These are phyloP conservation scores for Hemitrygon akajei DNA, from an alignment of 2,797 vertebrate species.

Conservation along the genomic window DNA sequence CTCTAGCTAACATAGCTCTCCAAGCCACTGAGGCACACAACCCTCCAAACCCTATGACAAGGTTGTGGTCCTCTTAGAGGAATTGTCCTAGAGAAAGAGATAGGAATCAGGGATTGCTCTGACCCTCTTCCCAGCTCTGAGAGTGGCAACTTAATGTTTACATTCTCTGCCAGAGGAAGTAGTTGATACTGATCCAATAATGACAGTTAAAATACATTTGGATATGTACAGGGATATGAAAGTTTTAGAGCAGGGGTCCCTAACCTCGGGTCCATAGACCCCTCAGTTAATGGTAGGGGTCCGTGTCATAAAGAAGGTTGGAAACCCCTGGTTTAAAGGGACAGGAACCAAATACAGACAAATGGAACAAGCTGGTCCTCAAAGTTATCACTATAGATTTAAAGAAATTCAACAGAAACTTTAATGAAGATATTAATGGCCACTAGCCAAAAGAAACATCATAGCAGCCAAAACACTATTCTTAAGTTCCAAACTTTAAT, in stretches of 20 bases:
- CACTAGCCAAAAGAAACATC: neutral
- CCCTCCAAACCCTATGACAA: too few relatives aligned
- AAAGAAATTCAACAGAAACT: neutral
- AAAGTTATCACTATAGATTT: neutral
- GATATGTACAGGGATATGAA: neutral
- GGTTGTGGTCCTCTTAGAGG: too few relatives aligned
- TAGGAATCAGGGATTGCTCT: neutral
- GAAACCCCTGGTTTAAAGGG: too few relatives aligned
- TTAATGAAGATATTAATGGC: neutral
- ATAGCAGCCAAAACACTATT: neutral
- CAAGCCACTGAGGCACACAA: too few relatives aligned
- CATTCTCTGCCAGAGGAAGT: neutral
- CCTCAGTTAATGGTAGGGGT: too few relatives aligned
- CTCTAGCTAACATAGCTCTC: too few relatives aligned
- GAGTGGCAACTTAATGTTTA: neutral
- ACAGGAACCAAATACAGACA: neutral
- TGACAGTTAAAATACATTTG: neutral
- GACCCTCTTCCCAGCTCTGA: neutral
- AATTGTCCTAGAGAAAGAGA: neutral
- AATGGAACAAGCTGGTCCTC: neutral
- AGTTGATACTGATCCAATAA: too few relatives aligned
- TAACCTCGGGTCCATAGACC: too few relatives aligned
- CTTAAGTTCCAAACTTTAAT: neutral
- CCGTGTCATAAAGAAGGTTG: too few relatives aligned
- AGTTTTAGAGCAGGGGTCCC: too few relatives aligned